Evolutionary conservation across 2,888 invertebrate genomes (phyloP).

Genomic region (Ormyrus labotus): DNA sequence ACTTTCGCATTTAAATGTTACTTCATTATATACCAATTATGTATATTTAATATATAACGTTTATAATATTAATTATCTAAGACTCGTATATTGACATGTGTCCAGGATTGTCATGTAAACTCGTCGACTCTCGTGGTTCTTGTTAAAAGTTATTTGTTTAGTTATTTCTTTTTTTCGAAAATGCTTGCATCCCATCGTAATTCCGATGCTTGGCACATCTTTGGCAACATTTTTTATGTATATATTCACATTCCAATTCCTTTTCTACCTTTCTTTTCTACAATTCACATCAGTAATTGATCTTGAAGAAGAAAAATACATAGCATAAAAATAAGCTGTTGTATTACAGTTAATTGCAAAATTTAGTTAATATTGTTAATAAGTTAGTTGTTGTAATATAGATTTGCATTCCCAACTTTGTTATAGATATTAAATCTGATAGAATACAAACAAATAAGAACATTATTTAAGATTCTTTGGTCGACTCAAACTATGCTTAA

Average conservation of each 20-base stretch:
- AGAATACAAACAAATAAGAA: background rate
- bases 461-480: no score
- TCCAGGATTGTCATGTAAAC: conserved; percentile 61
- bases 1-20: conserved; percentile 27
- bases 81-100: conserved; percentile 60
- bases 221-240: conserved; percentile 46
- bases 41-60: conserved; percentile 47
- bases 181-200: conserved; percentile 31
- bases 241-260: conserved; percentile 30
- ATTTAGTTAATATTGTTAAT: background rate
- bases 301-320: conserved; percentile 6
- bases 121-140: conserved; percentile 38
- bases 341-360: background rate
- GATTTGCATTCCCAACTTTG: no score
- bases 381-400: no score
- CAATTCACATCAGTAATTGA: conserved; percentile 20
- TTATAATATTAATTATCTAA: conserved; percentile 48
- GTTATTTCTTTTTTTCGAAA: conserved; percentile 18
- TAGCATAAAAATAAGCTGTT: conserved; percentile 1
- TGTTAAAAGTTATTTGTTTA: conserved; percentile 28
- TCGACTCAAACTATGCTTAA: no score
- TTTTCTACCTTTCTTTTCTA: conserved; percentile 11
- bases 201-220: conserved; percentile 55
- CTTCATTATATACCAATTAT: conserved; percentile 28
- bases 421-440: background rate